phyloP scores from a whole-genome alignment of 2,113 vertebrate species.

The Salvelinus sp. region DNA sequence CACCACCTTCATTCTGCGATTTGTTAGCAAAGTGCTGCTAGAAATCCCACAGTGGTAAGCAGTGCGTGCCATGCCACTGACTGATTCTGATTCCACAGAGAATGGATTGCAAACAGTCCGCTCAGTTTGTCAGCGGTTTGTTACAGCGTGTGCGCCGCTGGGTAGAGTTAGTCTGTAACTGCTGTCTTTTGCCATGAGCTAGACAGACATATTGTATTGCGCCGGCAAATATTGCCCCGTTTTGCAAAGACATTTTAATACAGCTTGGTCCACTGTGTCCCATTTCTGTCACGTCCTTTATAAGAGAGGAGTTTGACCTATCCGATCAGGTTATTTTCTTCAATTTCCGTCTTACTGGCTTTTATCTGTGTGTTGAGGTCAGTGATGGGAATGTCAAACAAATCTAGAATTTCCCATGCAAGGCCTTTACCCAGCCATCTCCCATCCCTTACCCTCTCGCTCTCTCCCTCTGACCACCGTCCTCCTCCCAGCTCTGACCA shows the following conservation, averaged over 20 bases:
- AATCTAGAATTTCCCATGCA: neutral
- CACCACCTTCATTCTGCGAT: no score
- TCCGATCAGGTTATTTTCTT: no score
- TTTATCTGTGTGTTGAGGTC: no score
- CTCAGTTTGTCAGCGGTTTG: neutral
- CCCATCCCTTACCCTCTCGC: neutral
- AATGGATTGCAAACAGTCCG: conserved; percentile 31
- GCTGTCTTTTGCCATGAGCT: neutral
- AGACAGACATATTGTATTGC: no score
- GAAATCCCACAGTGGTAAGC: conserved; percentile 20
- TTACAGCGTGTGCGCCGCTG: conserved; percentile 11
- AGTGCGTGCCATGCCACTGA: conserved; percentile 9
- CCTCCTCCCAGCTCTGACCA: conserved; percentile 82
- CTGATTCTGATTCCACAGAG: conserved; percentile 4
- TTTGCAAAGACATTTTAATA: no score
- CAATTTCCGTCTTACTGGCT: no score
- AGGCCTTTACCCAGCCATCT: neutral
- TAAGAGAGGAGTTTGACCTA: no score
- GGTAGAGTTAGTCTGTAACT: neutral
- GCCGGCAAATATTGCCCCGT: no score
- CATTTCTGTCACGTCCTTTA: no score
- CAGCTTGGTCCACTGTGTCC: no score
- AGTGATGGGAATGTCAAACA: neutral
- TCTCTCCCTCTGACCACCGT: neutral
- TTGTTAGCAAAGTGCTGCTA: neutral